phyloP scores from a whole-genome alignment of 2,888 invertebrate species.

The Graphium colonna region DNA sequence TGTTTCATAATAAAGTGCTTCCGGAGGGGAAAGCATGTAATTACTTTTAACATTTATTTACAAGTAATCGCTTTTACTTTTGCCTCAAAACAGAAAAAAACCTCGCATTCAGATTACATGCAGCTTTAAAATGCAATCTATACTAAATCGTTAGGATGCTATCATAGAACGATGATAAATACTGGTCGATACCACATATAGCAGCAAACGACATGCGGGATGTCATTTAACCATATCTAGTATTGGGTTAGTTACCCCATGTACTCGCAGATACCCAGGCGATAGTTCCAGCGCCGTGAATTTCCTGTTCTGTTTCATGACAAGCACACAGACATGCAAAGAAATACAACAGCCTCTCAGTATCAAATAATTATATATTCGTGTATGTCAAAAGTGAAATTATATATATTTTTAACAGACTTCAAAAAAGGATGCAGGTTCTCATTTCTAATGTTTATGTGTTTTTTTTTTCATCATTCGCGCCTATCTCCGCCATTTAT shows the following conservation, averaged over 20 bases:
- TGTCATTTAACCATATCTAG: not conserved
- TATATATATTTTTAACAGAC: not conserved
- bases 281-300: not conserved
- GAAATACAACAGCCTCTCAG: not conserved
- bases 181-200: not conserved
- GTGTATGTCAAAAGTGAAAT: not conserved
- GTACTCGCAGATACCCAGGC: not conserved
- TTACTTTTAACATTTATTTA: not conserved
- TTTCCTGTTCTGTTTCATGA: not conserved
- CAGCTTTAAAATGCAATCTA: not conserved
- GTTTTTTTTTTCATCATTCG: too few species aligned
- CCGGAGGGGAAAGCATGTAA: not conserved
- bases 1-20: not conserved
- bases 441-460: too few species aligned
- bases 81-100: not conserved
- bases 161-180: not conserved
- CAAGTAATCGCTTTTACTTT: not conserved
- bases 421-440: too few species aligned
- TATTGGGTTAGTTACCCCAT: not conserved
- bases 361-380: too few species aligned
- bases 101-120: not conserved
- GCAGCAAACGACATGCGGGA: not conserved
- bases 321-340: not conserved
- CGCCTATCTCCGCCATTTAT: too few species aligned
- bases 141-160: not conserved